Percentiles rank a stretch among this genome's conserved stretches.
These are phyloP conservation scores for Ceriagrion tenellum DNA, from an alignment of 2,888 invertebrate species.

Conservation along the genomic window DNA sequence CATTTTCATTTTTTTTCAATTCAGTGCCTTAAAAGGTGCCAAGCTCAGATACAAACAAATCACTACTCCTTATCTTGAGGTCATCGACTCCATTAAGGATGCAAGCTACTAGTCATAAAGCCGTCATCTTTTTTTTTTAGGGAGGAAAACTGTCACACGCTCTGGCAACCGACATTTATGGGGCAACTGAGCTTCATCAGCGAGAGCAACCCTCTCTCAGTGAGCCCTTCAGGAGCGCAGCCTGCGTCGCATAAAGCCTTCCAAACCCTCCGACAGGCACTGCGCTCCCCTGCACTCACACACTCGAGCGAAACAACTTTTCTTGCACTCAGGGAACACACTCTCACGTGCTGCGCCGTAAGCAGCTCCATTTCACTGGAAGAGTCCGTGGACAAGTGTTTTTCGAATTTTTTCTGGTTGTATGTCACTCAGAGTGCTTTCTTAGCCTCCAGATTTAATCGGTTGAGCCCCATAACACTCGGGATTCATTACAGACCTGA, in stretches of 20 bases:
- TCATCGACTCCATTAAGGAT: conserved; percentile 12
- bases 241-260: conserved; percentile 27
- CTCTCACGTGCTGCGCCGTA: not conserved
- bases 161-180: not conserved
- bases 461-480: too few species aligned
- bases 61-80: not conserved
- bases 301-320: not conserved
- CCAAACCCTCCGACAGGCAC: conserved; percentile 10
- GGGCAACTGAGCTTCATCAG: conserved; percentile 37
- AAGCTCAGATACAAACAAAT: not conserved
- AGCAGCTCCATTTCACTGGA: not conserved
- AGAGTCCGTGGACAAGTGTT: not conserved
- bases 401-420: too few species aligned
- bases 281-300: conserved; percentile 5
- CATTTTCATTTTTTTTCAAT: too few species aligned
- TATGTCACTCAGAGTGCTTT: too few species aligned
- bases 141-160: not conserved
- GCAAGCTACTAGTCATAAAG: conserved; percentile 33
- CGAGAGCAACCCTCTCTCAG: not conserved
- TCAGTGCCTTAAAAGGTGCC: not conserved
- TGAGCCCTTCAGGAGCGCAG: conserved; percentile 2
- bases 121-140: conserved; percentile 10
- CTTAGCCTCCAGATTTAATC: too few species aligned
- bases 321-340: not conserved
- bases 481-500: too few species aligned